Base-by-base conservation (phyloP, 2,797 vertebrate species). In the Antrozous pallidus region DNA sequence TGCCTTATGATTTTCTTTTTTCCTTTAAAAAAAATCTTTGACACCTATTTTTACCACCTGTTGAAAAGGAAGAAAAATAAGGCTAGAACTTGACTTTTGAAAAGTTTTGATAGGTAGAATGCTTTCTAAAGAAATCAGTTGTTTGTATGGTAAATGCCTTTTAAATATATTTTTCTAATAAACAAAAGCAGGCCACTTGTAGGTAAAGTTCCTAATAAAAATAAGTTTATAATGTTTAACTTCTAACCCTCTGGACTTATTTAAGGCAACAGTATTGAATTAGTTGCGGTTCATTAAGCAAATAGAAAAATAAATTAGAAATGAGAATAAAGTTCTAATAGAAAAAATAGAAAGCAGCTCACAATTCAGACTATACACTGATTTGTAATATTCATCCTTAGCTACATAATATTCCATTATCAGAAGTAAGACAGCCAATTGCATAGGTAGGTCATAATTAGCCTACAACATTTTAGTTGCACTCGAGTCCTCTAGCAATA, bases 191-290 rank as follows among this genome's bases (percentile, higher is more conserved):
- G 31, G 31, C 26, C 31, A 51, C 10, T 47, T 94, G 40, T 65
- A 47, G 31, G 73, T 79, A 77, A 58, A 40, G 24, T 93, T 92
- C 92, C 24, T 86, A 42, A 75, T 56, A 77, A 89, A 36, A 88
- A 58, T 45, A 82, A 78, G 26, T 73, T 94, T 94, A 47, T 36
- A 40, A 78, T 78, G 47, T 91, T 94, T 82, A 94, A 82, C 11
- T 85, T 38, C 14, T 67, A 71, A 87, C 16, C 14, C 9, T 75
- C 40, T 77, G 40, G 74, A 80, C 20, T 58, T 79, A 93, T 67
- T 79, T 70, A 90, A 22, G 45, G 31, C 24, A 86, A 86, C 51
- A 26, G 24, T 86, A 65, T 71, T 73, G 26, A 90, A 20, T 8
- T 90, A 24, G 16, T 63, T 86, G 9, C 88, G 79, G 74, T 93